phyloP scores from a whole-genome alignment of 2,797 vertebrate genomes.

The Poecile montanus region DNA sequence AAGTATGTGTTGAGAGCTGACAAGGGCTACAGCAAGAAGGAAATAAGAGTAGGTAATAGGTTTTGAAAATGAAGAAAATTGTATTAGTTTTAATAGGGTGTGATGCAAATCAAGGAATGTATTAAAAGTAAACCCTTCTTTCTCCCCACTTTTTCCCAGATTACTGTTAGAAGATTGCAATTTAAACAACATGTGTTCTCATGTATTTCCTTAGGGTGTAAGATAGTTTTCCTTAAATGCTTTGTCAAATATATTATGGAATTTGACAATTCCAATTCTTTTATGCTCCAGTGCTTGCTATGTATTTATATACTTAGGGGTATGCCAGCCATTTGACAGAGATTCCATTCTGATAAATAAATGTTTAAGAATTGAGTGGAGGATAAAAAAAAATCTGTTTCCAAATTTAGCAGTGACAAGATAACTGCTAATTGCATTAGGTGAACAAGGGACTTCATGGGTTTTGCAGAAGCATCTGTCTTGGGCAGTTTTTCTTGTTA shows the following conservation, averaged over 20 bases:
- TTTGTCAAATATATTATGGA: neutral
- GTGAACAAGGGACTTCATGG: neutral
- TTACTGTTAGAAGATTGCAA: neutral
- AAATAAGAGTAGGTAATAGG: neutral
- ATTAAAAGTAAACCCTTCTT: neutral
- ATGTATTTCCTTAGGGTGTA: neutral
- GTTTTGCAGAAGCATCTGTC: neutral
- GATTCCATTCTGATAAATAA: neutral
- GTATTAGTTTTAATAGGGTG: neutral
- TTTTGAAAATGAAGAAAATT: neutral
- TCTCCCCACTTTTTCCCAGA: rapidly evolving
- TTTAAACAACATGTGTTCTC: neutral
- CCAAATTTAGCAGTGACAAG: rapidly evolving
- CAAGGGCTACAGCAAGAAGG: neutral
- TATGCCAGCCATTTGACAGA: neutral
- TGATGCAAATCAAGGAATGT: neutral
- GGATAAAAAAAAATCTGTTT: neutral
- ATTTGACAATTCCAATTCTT: neutral
- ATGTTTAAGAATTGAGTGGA: neutral
- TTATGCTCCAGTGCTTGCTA: neutral
- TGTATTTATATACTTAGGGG: neutral
- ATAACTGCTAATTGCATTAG: neutral
- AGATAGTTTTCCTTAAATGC: neutral
- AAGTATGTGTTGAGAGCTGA: neutral
- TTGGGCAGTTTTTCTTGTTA: neutral